Base-by-base conservation (phyloP, 2,888 invertebrate genomes). In the Gnatocerus cornutus region DNA sequence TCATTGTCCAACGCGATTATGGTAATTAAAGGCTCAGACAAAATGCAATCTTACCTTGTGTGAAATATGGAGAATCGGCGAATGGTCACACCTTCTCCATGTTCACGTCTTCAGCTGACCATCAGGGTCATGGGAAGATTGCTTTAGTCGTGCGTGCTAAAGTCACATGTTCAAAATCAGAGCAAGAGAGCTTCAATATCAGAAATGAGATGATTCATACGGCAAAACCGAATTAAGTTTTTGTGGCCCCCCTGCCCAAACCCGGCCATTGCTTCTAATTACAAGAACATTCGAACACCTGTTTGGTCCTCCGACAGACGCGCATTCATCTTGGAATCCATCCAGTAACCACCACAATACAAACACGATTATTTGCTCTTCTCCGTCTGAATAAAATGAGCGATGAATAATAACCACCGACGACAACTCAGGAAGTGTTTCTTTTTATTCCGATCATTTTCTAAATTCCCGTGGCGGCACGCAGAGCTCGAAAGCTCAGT, bases 61-160 rank as follows among this genome's bases (percentile, higher is more conserved):
- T 68, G 62, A 68, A 68, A 68, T 68, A 68, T 68, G 61, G 62
- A 45, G 62, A 53, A 68, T 52, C 37, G 30, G 55, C 61, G 43
- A 62, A 58, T 37, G 55, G 68, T 68, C 68, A 68, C 68, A 68
- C 68, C 68, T 55, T 68, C 68, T 62, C 39, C 56, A 50, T 62
- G 58, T 64, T 52, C 30, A 27, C 27, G 29, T 48, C 48, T 27
- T 33, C 50, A 13, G 33, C 45, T 52, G 64, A 53, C 53, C 64
- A 65, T 65, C 73, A 74, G 76, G 80, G 78, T 79, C 80, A 78
- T 79, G 80, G 78, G 79, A 80, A 80, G 70, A 75, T 73, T 12
- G 45, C 30, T 59, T 59, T 46, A 29, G 45, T 50, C 33, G 53
- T 59, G 52, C 52, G 59, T 67, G 66, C 50, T 37, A 58, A 56